phyloP scores from a whole-genome alignment of 2,888 invertebrate genomes.

The Agrilus biguttatus region DNA sequence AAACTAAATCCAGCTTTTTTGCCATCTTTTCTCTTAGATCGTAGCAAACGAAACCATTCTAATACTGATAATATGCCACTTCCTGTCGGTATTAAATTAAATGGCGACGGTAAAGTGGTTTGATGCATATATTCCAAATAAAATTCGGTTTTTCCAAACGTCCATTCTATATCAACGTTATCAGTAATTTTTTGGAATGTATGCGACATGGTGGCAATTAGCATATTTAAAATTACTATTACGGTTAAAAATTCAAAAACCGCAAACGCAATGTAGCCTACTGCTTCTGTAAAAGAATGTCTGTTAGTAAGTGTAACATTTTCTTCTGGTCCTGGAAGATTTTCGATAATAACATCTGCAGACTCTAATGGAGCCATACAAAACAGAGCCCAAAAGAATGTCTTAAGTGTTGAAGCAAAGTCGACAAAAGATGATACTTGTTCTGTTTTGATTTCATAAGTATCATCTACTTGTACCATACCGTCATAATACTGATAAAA shows the following conservation, averaged over 20 bases:
- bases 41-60: conserved; percentile 34
- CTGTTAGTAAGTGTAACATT: conserved; percentile 36
- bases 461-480: conserved; percentile 42
- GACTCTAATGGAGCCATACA: conserved; percentile 51
- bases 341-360: conserved; percentile 50
- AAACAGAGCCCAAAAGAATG: conserved; percentile 56
- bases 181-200: conserved; percentile 56
- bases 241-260: conserved; percentile 57
- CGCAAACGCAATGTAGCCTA: conserved; percentile 53
- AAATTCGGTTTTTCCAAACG: conserved; percentile 57
- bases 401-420: conserved; percentile 42
- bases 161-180: conserved; percentile 61
- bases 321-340: conserved; percentile 34
- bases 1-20: conserved; percentile 33
- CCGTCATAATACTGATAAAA: conserved; percentile 53
- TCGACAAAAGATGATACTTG: conserved; percentile 43
- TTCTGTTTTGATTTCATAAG: conserved; percentile 40
- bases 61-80: conserved; percentile 33
- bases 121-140: conserved; percentile 60
- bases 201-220: conserved; percentile 67
- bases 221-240: conserved; percentile 61
- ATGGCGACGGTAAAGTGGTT: conserved; percentile 54
- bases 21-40: conserved; percentile 21
- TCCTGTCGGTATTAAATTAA: conserved; percentile 52
- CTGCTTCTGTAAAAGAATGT: conserved; percentile 46